Conservation (phyloP, 2,797 vertebrate genomes). For the Poeciliopsis paucimaculata region DNA sequence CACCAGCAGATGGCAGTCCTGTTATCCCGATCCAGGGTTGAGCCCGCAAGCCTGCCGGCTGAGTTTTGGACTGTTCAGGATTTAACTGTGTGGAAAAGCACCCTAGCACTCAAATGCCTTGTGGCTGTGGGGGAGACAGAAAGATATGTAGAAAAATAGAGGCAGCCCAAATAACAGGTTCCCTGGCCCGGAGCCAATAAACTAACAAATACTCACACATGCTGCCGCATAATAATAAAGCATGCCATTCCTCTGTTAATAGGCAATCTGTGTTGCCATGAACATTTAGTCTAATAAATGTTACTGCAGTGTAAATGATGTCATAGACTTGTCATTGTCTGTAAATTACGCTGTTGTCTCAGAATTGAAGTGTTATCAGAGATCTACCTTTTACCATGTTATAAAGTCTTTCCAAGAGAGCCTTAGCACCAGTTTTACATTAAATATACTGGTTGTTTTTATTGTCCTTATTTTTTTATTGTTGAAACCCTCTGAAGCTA, state of each 20-base stretch:
- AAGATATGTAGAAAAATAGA: constrained; percentile 13
- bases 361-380: constrained; percentile 56
- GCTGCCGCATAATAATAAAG: constrained; percentile 74
- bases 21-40: constrained; percentile 72
- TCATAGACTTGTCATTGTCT: constrained; percentile 70
- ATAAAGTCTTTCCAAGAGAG: constrained; percentile 7
- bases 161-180: constrained; percentile 74
- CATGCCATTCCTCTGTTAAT: constrained; percentile 70
- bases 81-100: constrained; percentile 82
- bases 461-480: constrained; percentile 19
- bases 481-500: not conserved
- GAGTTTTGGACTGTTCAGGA: constrained; percentile 75
- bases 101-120: constrained; percentile 75
- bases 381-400: constrained; percentile 54
- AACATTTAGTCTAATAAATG: constrained; percentile 77
- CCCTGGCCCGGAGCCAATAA: constrained; percentile 71
- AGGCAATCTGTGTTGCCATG: constrained; percentile 77
- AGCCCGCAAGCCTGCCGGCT: constrained; percentile 33
- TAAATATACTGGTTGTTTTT: constrained; percentile 17
- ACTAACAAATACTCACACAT: constrained; percentile 74
- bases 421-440: constrained; percentile 11
- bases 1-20: constrained; percentile 84
- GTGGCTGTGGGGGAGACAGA: constrained; percentile 45
- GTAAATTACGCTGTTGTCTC: constrained; percentile 58
- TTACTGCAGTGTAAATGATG: constrained; percentile 77